Evolutionary conservation across 1,140 invertebrate genomes (phyloP), one percentile per base, ranked within the genome.

Genomic region (Propsilocerus akamusi): DNA sequence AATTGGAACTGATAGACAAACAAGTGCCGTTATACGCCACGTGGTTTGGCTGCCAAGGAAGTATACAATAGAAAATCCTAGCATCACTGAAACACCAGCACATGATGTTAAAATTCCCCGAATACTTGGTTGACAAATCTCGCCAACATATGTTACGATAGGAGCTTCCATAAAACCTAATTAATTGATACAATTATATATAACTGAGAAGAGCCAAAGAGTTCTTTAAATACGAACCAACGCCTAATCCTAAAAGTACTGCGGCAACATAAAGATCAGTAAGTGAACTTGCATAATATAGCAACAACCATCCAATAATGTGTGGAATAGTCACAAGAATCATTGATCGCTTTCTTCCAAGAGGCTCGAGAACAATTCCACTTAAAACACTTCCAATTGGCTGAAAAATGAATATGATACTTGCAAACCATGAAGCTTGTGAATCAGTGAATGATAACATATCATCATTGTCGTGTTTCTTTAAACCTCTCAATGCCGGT

Each of bases 371-470:
- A 0, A 80, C 48, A 0, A 72, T 70, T 1, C 80, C 81, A 4
- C 80, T 83, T 0, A 75, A 51, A 3, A 82, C 51, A 32, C 79
- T 80, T 3, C 81, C 81, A 4, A 82, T 52, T 0, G 81, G 81
- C 37, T 83, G 80, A 2, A 75, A 70, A 47, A 83, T 73, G 51
- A 77, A 69, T 56, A 78, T 76, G 23, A 85, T 68, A 51, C 80
- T 82, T 46, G 81, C 76, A 53, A 83, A 81, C 80, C 80, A 83
- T 12, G 80, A 82, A 0, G 81, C 70, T 56, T 80, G 72, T 17
- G 73, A 72, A 24, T 70, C 64, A 5, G 71, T 72, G 1, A 82
- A 66, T 0, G 64, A 64, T 5, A 83, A 63, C 1, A 61, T 57
- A 52, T 67, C 64, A 26, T 56, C 50, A 49, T 32, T 47, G 11